Conservation (phyloP, 2,888 invertebrate genomes). For the Brachyopa scutellaris region DNA sequence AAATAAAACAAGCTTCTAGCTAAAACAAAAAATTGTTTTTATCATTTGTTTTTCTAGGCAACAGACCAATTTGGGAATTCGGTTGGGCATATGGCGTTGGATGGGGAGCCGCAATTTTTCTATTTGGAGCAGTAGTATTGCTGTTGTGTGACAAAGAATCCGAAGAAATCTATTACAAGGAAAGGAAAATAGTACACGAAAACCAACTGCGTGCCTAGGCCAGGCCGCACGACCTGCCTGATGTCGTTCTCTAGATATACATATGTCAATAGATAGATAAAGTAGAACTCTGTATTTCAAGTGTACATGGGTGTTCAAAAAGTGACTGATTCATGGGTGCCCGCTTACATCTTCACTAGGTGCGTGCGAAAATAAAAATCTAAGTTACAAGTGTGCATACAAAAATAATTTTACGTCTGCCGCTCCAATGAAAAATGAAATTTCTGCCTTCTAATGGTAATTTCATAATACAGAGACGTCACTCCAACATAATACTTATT, state of each 20-base stretch:
- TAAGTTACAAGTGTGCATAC: slow-evolving; percentile 10
- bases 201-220: slow-evolving; percentile 82
- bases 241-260: slow-evolving; percentile 82
- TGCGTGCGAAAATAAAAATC: slow-evolving; percentile 11
- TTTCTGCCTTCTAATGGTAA: neutral
- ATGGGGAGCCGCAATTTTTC: slow-evolving; percentile 98
- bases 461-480: neutral
- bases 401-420: neutral
- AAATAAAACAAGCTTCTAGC: too few species aligned
- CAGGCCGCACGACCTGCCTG: slow-evolving; percentile 83
- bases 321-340: slow-evolving; percentile 6
- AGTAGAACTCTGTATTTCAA: slow-evolving; percentile 29
- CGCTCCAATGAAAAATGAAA: neutral
- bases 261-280: slow-evolving; percentile 74
- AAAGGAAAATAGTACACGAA: slow-evolving; percentile 90
- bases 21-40: too few species aligned
- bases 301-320: slow-evolving; percentile 17
- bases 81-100: slow-evolving; percentile 99
- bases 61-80: slow-evolving; percentile 96
- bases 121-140: slow-evolving; percentile 96
- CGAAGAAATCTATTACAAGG: slow-evolving; percentile 98
- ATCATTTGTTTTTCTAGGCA: slow-evolving; percentile 84
- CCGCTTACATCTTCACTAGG: slow-evolving; percentile 22
- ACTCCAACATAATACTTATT: neutral
- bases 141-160: slow-evolving; percentile 98